Evolutionary conservation across 2,113 vertebrate species (phyloP), one percentile per base, ranked within the genome.

Genomic region (Tauraco erythrolophus): DNA sequence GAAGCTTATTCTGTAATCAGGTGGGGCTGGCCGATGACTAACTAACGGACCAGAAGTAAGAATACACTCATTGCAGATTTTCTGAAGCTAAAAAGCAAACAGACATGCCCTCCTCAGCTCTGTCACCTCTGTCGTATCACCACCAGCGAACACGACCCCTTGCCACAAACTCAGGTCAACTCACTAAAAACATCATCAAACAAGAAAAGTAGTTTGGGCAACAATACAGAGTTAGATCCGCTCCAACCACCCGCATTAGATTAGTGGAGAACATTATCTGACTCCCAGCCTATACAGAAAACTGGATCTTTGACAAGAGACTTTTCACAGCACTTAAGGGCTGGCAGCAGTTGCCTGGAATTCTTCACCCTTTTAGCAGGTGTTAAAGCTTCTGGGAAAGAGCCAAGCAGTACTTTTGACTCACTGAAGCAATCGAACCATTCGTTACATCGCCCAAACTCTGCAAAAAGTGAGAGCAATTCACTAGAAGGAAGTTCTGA

Each of bases 281-380:
- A 89, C 39, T 85, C 81, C 60, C 51, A 89, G 7, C 54, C 78
- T 39, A 66, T 15, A 76, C 24, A 64, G 70, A 94, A 81, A 71
- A 71, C 72, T 89, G 88, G 64, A 92, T 84, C 91, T 84, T 66
- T 94, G 92, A 84, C 88, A 94, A 91, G 76, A 94, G 94, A 76
- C 91, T 95, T 95, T 81, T 92, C 89, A 87, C 89, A 92, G 92
- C 61, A 89, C 84, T 95, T 87, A 68, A 4, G 3, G 72, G 86
- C 86, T 95, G 92, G 94, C 91, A 95, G 94, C 72, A 84, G 89
- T 75, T 94, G 77, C 53, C 80, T 84, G 72, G 84, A 94, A 92
- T 95, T 84, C 86, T 84, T 94, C 92, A 92, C 76, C 79, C 91
- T 84, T 91, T 94, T 64, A 95, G 95, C 95, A 97, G 94, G 95